phyloP scores from a whole-genome alignment of 2,113 vertebrate genomes.

The Muscicapa adusta region DNA sequence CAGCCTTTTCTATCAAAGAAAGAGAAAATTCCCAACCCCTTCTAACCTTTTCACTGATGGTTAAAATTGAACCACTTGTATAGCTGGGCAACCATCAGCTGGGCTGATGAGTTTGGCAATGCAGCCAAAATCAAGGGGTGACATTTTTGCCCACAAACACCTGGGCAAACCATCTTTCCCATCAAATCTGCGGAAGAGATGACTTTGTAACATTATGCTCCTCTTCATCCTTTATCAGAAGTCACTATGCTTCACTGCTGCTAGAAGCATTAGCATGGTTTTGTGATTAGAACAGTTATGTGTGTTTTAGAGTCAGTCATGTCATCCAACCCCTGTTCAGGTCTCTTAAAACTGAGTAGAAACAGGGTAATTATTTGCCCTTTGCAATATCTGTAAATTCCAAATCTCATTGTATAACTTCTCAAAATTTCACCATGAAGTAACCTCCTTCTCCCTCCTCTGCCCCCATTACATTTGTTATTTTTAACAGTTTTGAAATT shows the following conservation, averaged over 20 bases:
- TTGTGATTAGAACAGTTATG: background rate
- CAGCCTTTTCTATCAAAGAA: constrained; percentile 22
- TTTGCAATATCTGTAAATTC: background rate
- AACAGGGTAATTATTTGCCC: background rate
- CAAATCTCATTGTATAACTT: background rate
- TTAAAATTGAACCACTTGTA: background rate
- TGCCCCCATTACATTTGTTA: background rate
- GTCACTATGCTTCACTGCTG: background rate
- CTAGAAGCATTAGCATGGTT: background rate
- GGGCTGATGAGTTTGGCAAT: background rate
- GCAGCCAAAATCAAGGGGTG: background rate
- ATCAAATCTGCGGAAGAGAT: background rate
- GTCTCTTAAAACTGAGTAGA: background rate
- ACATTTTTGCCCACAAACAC: background rate
- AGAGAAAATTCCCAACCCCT: background rate
- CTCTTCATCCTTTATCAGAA: background rate
- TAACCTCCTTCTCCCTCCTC: background rate
- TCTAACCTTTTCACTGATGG: background rate
- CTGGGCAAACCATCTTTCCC: background rate
- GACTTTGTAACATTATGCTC: background rate
- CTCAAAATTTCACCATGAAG: background rate
- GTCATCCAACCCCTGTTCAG: background rate
- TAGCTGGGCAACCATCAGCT: rapidly evolving
- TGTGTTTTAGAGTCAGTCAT: background rate
- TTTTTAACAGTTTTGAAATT: background rate